Base-by-base conservation (phyloP, 2,113 vertebrate species). In the Arenaria interpres region DNA sequence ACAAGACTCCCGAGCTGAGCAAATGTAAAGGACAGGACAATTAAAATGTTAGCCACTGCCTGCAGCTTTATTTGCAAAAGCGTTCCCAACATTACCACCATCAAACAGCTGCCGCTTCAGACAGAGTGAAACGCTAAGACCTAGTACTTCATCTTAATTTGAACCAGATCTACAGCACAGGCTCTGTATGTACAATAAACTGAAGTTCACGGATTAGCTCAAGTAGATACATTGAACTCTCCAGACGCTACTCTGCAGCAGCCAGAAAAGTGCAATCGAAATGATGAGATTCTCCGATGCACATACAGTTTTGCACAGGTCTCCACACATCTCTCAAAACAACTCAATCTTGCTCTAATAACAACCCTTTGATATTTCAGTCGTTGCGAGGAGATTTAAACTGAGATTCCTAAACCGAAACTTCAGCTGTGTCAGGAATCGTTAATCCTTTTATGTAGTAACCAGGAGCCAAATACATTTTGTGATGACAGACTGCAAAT, bases 21-120 rank as follows among this genome's bases (percentile, higher is more conserved):
- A 84, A 33, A 96, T 76, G 30, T 74, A 85, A 94, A 88, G 90
- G 66, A 72, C n/a, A 81, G 60, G 32, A 50, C 73, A 91, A 88
- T 91, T 82, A 88, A 85, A 81, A 85, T 51, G 39, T 63, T 87
- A 82, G 74, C 56, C 66, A 56, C 23, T 3, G 35, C 62, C 69
- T 75, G 60, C 18, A 93, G 90, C 68, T 88, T 75, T 75, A 53
- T 71, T 79, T 82, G 85, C 43, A 85, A 10, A 80, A 91, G 46
- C 6, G 11, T 64, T 63, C 69, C 33, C 10, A 30, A 27, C 46
- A 8, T 15, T 28, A 46, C 60, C 39, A 60, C 53, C 54, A 60
- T 48, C 37, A 63, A 89, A 84, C 27, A 45, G 62, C 32, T 51
- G 35, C 81, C 74, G 37, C 64, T 50, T 62, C 84, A 85, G 85